phyloP scores from a whole-genome alignment of 2,113 vertebrate genomes.

The Solenodon paradoxus region DNA sequence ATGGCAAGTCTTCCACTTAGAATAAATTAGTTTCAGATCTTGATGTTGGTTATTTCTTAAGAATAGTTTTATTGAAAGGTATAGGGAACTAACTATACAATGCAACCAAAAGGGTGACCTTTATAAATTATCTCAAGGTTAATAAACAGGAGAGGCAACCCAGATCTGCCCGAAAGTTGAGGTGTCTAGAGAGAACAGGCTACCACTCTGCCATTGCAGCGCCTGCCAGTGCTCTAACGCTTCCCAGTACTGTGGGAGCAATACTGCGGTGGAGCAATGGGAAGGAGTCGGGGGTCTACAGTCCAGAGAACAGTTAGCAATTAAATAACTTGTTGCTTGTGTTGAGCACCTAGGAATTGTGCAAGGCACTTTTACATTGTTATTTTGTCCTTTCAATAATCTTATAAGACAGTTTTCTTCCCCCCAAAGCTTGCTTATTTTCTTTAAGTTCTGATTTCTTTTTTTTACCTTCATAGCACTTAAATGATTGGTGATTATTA shows the following conservation, averaged over 20 bases:
- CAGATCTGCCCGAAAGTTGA: not conserved
- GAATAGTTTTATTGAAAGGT: not conserved
- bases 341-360: not conserved
- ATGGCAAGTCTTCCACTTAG: not conserved
- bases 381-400: not conserved
- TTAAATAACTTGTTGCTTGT: not conserved
- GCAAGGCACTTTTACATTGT: not conserved
- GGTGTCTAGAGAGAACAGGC: not conserved
- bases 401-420: not conserved
- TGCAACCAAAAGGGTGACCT: not conserved
- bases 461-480: not conserved
- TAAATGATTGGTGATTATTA: not conserved
- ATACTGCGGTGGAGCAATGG: too few species aligned
- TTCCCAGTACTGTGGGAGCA: not conserved
- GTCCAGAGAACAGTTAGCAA: not conserved
- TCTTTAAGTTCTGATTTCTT: not conserved
- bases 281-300: not conserved
- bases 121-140: conserved; percentile 16
- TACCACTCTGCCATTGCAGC: not conserved
- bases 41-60: conserved; percentile 14
- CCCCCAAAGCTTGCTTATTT: not conserved
- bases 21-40: not conserved
- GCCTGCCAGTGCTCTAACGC: not conserved
- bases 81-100: not conserved
- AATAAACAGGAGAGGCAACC: not conserved